Evolutionary conservation across 1,140 invertebrate species (phyloP), one percentile per base, ranked within the genome.

Genomic region (Elymnias hypermnestra): DNA sequence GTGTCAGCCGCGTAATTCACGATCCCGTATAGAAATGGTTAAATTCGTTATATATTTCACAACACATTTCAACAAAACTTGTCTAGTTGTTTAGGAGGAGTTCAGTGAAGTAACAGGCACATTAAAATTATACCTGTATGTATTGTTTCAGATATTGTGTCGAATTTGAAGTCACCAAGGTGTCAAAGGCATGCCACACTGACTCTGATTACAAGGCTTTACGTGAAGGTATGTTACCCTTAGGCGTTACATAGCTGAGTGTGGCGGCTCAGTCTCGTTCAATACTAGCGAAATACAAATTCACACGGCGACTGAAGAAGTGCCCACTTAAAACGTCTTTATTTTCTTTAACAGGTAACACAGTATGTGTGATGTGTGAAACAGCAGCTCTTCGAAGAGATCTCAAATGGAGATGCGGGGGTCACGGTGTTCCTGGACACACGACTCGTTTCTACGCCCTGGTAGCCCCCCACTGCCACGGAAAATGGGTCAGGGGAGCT

Each of bases 161-260:
- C 2, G 91, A 94, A 60, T 95, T 94, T 61, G 91, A 94, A 76
- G 90, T 95, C 8, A 87, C 92, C 25, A 95, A 94, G 77, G 90
- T 92, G 2, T 91, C 93, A 2, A 94, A 94, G 58, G 92, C 92
- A 1, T 95, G 94, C 67, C 91, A 92, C 66, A 90, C 92, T 54
- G 89, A 94, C 67, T 87, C 89, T 4, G 89, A 89, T 12, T 93
- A 92, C 62, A 90, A 90, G 43, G 72, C 89, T 1, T 78, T 95
- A 42, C 81, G 90, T 63, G 93, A 95, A 91, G 93, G 31, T 33
- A 33, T 13, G 3, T n/a, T 13, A 2, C 2, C 10, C 23, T 2
- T 25, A n/a, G 2, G 2, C 7, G 9, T 25, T n/a, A n/a, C n/a
- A n/a, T n/a, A n/a, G n/a, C n/a, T n/a, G n/a, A n/a, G n/a, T n/a